A percentile compares a stretch with the other conserved stretches of the same genome.
Evolutionary conservation across 2,888 invertebrate species (phyloP).

Genomic region (Melikaiella ostensackeni): DNA sequence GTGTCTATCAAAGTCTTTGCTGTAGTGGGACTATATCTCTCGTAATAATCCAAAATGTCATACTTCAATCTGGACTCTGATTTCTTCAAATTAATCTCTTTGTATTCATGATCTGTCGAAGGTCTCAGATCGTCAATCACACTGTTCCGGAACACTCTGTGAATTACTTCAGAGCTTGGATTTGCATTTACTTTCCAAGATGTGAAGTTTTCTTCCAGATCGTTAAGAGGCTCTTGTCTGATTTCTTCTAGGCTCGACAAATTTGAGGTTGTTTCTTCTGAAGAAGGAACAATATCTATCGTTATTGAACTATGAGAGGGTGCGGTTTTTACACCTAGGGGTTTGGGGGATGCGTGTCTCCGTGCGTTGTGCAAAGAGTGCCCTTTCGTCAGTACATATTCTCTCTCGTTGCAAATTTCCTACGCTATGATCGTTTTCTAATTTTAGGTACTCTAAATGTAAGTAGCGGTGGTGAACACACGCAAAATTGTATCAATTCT

Average conservation of each 20-base stretch:
- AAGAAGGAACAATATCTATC: conserved; percentile 51
- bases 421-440: conserved; percentile 41
- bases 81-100: conserved; percentile 58
- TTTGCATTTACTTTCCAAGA: background rate
- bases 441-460: conserved; percentile 50
- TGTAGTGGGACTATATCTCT: conserved; percentile 55
- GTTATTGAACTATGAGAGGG: conserved; percentile 54
- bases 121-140: conserved; percentile 4
- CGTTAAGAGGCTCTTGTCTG: background rate
- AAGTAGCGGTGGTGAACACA: conserved; percentile 69
- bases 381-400: conserved; percentile 41
- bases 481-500: conserved; percentile 75
- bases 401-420: conserved; percentile 31
- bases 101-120: conserved; percentile 61
- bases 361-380: conserved; percentile 60
- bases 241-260: conserved; percentile 3
- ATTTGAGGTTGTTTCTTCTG: conserved; percentile 18
- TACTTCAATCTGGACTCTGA: conserved; percentile 28
- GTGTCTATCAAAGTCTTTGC: conserved; percentile 53
- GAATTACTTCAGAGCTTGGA: conserved; percentile 37
- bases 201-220: background rate
- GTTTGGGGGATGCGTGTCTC: conserved; percentile 71
- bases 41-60: conserved; percentile 61
- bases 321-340: conserved; percentile 53
- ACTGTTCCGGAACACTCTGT: conserved; percentile 41